Base-by-base conservation (phyloP, 2,888 invertebrate genomes). In the Catocala fraxini region DNA sequence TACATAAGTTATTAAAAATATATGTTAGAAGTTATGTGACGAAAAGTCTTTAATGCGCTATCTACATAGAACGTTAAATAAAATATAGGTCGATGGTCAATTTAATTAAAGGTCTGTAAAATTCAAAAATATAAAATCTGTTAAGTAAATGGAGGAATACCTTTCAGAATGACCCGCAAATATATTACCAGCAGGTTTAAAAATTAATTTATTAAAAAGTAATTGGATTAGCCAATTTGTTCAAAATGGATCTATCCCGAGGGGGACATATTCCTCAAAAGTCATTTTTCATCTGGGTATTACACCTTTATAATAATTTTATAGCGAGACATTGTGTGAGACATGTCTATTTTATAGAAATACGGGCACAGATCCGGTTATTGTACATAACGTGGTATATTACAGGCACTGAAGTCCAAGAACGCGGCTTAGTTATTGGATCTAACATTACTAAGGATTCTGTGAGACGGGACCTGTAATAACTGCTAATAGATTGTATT, bases 361-460 rank as follows among this genome's bases (percentile, higher is more conserved):
- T 15, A 33, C 13, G 13, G 35, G 4, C 42, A 54, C 7, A 35
- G 13, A 45, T 46, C 45, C 12, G 15, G 13, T 33, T 10, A 13
- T 48, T 48, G 9, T 25, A 35, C 39, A 42, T 51, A 15, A 39
- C 11, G 33, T 6, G 48, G 34, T 56, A 34, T 52, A 59, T 43
- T 51, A 25, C 5, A 56, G 49, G 11, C n/a, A 62, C 46, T 42
- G 55, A 66, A 69, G 65, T 62, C 65, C 51, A 67, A 70, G 74
- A 65, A 68, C 59, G 34, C 12, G 62, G 70, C 68, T 72, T 66
- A 73, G 75, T 82, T 84, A 87, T 88, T 87, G 86, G 88, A 85
- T 87, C 71, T 76, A 73, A 75, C 86, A 83, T 75, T 84, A 62
- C 71, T 85, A 81, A 60, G 87, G 86, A 71, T 87, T 87, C 87